phyloP scores from a whole-genome alignment of 2,888 invertebrate genomes.

The Nezara viridula region DNA sequence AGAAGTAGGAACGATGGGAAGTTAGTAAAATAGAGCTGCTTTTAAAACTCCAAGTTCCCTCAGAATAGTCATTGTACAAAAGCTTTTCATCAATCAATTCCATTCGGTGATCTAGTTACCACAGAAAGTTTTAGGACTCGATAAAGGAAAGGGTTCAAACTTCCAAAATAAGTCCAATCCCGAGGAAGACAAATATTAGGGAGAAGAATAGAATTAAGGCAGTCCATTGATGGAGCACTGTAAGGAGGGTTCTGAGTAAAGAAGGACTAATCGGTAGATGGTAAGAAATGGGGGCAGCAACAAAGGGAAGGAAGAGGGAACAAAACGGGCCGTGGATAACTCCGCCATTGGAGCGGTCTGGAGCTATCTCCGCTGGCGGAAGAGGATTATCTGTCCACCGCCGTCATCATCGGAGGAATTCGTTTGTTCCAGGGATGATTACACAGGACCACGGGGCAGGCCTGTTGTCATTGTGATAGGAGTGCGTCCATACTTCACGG shows the following conservation, averaged over 20 bases:
- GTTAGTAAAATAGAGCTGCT: too few relatives aligned
- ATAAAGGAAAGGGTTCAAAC: neutral
- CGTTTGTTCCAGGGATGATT: neutral
- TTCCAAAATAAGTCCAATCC: neutral
- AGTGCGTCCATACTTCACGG: neutral
- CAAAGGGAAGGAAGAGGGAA: conserved; percentile 34
- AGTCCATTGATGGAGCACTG: neutral
- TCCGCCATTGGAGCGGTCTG: neutral
- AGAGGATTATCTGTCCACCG: neutral
- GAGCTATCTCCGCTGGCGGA: conserved; percentile 15
- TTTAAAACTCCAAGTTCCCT: neutral
- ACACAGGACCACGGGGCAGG: neutral
- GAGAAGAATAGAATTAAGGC: conserved; percentile 29
- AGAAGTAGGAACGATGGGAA: neutral
- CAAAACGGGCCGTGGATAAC: conserved; percentile 38
- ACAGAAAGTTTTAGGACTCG: neutral
- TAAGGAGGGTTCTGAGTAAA: neutral
- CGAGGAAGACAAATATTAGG: neutral
- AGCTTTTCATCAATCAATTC: neutral
- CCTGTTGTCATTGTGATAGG: neutral
- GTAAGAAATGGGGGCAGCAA: conserved; percentile 1
- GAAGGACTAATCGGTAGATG: neutral
- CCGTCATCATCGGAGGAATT: conserved; percentile 8
- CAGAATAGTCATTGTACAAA: neutral
- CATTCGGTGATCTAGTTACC: neutral